These are phyloP conservation scores for Tigriopus japonicus DNA, from an alignment of 1,140 invertebrate species.

Conservation along the genomic window DNA sequence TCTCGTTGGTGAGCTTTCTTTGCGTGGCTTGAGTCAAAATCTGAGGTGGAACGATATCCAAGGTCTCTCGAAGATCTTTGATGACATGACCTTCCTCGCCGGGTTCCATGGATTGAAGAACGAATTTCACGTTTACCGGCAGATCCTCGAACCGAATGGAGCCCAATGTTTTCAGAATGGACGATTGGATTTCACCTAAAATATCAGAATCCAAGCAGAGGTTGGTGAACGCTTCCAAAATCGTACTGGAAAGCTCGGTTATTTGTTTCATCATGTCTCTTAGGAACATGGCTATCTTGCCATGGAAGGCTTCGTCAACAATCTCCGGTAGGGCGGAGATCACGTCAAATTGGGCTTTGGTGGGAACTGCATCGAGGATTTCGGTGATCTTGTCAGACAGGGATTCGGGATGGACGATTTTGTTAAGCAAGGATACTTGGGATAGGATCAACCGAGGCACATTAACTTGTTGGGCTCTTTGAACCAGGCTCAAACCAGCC, in stretches of 20 bases:
- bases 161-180: neutral
- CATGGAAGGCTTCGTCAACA: neutral
- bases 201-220: neutral
- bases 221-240: slow-evolving; percentile 5
- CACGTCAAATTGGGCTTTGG: neutral
- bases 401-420: neutral
- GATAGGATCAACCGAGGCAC: neutral
- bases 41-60: neutral
- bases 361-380: neutral
- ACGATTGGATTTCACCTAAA: neutral
- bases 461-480: neutral
- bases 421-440: neutral
- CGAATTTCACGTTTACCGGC: neutral
- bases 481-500: neutral
- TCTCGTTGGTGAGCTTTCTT: neutral
- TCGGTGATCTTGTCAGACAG: neutral
- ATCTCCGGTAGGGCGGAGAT: neutral
- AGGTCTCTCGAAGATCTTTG: neutral
- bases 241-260: neutral
- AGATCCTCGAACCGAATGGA: neutral
- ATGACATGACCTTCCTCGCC: neutral
- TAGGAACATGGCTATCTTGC: neutral
- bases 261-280: neutral
- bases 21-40: neutral
- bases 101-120: neutral